These are phyloP conservation scores for Agapostemon virescens DNA, from an alignment of 2,888 invertebrate genomes.

Conservation along the genomic window DNA sequence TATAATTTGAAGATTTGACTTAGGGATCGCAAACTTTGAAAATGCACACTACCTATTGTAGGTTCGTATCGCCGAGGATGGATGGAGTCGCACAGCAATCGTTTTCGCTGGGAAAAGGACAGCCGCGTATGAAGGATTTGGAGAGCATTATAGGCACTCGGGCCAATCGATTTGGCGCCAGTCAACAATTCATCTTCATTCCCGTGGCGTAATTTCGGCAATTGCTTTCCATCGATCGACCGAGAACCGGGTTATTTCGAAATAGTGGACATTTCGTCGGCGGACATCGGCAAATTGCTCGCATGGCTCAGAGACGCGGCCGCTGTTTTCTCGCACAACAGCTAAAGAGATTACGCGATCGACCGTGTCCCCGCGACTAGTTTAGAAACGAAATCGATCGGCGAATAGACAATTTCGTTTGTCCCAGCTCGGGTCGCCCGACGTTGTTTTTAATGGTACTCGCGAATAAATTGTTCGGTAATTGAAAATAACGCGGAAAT, in stretches of 20 bases:
- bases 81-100: background rate
- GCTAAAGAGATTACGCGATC: constrained; percentile 23
- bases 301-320: background rate
- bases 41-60: background rate
- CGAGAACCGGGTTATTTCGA: constrained; percentile 39
- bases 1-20: too few relatives aligned
- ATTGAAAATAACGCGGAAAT: constrained; percentile 11
- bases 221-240: constrained; percentile 61
- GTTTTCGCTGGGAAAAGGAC: background rate
- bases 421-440: background rate
- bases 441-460: background rate
- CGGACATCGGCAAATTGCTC: constrained; percentile 34
- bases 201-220: constrained; percentile 59
- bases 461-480: constrained; percentile 11
- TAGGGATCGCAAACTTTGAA: too few relatives aligned
- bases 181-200: constrained; percentile 57
- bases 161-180: constrained; percentile 26
- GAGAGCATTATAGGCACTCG: constrained; percentile 19
- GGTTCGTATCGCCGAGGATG: background rate
- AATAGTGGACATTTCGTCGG: constrained; percentile 28
- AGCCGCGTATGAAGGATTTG: constrained; percentile 15
- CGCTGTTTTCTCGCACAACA: constrained; percentile 47
- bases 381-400: constrained; percentile 31
- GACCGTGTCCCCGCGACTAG: background rate
- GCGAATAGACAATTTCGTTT: background rate